These are phyloP conservation scores for Drosophila asahinai DNA, from an alignment of 1,140 invertebrate species.

Conservation along the genomic window DNA sequence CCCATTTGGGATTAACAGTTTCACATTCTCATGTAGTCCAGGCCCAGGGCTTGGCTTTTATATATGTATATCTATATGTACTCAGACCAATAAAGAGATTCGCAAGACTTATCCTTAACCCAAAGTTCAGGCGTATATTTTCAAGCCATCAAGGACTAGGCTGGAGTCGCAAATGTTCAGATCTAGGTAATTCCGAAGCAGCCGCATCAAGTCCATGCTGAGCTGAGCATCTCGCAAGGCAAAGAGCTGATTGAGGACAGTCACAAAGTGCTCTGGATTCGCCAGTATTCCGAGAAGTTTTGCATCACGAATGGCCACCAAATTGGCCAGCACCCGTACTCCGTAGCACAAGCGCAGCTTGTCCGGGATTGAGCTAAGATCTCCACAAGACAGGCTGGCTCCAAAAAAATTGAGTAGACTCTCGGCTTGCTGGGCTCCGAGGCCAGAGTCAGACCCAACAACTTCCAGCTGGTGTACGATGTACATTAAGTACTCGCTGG, in stretches of 20 bases:
- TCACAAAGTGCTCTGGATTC: constrained; percentile 10
- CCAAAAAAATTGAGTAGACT: constrained; percentile 37
- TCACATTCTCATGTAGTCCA: constrained; percentile 8
- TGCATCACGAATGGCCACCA: constrained; percentile 30
- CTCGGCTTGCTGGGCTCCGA: constrained; percentile 24
- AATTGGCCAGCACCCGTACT: constrained; percentile 62
- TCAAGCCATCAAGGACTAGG: constrained; percentile 29
- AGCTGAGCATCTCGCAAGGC: constrained; percentile 25
- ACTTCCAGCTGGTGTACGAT: constrained; percentile 62
- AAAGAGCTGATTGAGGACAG: constrained; percentile 60
- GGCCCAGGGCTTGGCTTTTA: constrained; percentile 10
- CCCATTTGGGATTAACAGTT: neutral
- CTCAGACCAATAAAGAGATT: constrained; percentile 31
- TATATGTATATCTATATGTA: neutral
- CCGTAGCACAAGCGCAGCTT: constrained; percentile 47
- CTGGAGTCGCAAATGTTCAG: constrained; percentile 16
- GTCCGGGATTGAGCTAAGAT: neutral
- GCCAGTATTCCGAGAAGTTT: constrained; percentile 8
- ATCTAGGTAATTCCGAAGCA: constrained; percentile 39
- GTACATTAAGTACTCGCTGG: constrained; percentile 62
- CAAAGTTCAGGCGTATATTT: constrained; percentile 17
- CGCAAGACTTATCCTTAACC: constrained; percentile 23
- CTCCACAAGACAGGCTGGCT: neutral
- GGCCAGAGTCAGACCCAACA: constrained; percentile 7
- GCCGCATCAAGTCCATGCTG: constrained; percentile 43